These are phyloP conservation scores for Anticlea derivata DNA, from an alignment of 2,888 invertebrate species.

Conservation along the genomic window DNA sequence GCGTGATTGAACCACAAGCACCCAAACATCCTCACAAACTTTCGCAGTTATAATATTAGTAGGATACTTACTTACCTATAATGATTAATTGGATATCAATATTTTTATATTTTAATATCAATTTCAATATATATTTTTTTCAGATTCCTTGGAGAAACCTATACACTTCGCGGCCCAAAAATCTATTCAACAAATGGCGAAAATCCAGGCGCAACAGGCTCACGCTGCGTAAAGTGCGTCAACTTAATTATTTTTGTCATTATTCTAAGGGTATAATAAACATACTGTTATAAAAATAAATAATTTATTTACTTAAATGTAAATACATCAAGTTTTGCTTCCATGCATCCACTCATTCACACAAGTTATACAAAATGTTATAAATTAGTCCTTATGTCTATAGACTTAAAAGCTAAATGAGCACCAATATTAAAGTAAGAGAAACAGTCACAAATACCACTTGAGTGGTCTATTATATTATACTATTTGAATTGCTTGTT, in stretches of 20 bases:
- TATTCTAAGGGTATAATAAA: constrained; percentile 38
- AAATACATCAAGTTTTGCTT: constrained; percentile 54
- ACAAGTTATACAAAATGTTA: constrained; percentile 34
- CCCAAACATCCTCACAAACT: too few relatives aligned
- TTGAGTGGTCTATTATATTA: not conserved
- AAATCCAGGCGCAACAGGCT: constrained; percentile 60
- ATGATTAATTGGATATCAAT: too few relatives aligned
- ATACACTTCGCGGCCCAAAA: constrained; percentile 91
- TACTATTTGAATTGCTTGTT: not conserved
- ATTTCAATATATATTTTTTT: constrained; percentile 3
- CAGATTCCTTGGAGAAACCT: constrained; percentile 90
- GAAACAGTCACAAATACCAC: constrained; percentile 30
- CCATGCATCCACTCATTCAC: constrained; percentile 36
- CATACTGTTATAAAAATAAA: constrained; percentile 74
- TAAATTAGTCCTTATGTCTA: constrained; percentile 34
- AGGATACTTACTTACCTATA: too few relatives aligned
- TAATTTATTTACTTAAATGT: constrained; percentile 66
- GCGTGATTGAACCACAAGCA: too few relatives aligned
- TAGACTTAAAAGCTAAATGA: constrained; percentile 54
- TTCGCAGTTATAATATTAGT: too few relatives aligned
- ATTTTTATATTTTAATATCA: too few relatives aligned
- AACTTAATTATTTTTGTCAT: constrained; percentile 6
- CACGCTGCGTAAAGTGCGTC: constrained; percentile 52
- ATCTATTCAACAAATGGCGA: constrained; percentile 83
- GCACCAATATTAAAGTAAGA: constrained; percentile 46